Base-by-base conservation (phyloP, 2,888 invertebrate genomes). In the Axea sp. region DNA sequence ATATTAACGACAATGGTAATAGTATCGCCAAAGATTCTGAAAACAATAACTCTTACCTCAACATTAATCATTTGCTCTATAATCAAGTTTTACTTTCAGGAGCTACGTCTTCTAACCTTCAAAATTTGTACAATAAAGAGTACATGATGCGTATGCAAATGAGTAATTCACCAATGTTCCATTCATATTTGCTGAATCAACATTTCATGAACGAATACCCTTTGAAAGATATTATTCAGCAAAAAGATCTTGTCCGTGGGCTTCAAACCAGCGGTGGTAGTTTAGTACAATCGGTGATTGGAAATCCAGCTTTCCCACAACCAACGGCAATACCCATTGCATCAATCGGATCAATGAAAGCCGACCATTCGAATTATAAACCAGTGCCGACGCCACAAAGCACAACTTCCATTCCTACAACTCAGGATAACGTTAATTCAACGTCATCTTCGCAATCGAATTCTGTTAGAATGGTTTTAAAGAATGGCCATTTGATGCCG, bases 401-500 rank as follows among this genome's bases (percentile, higher is more conserved):
- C 7, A 15, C 73, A 0, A 60, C 60, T 12, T 59, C 53, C 0
- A n/a, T 76, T 7, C 3, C 74, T 4, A 55, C 33, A 0, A 8
- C 75, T 7, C 80, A 80, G 2, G 85, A 85, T 0, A 84, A 82
- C 11, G 17, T 80, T 0, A 78, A 76, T 3, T 78, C 77, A 1
- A 49, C 24, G 3, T 28, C 74, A 1, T 87, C 90, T 9, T 90
- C 89, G 41, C 90, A 91, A 0, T 76, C 77, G 26, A 92, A 92
- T 80, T 92, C 93, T 0, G 93, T 95, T 0, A 95, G 95, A 87
- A 95, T 96, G 95, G 95, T 96, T 0, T 94, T 96, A 55, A 96
- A 96, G 86, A 96, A 96, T 81, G 96, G 96, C 0, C 93, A 96
- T 0, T 88, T 96, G 1, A 95, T 96, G 93, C 96, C 96, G 0